A percentile compares a stretch with the other conserved stretches of the same genome.
phyloP scores from a whole-genome alignment of 2,113 vertebrate species.

The Notothenia rossii region DNA sequence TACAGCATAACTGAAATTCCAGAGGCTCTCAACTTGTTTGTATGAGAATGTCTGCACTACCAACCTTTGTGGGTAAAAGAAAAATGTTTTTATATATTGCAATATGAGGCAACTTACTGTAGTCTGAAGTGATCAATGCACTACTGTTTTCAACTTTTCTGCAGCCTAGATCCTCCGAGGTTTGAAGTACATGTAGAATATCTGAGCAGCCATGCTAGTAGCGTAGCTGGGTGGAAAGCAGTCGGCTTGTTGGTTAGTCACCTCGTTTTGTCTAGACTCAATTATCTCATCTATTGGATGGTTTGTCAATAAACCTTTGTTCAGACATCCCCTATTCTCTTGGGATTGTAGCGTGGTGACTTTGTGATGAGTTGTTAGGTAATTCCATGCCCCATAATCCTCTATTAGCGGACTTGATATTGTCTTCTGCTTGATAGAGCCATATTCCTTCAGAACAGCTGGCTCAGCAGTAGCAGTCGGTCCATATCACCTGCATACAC shows the following conservation, averaged over 20 bases:
- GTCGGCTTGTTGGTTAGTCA: not conserved
- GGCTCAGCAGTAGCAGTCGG: constrained; percentile 39
- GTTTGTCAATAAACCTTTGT: not conserved
- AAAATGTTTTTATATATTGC: not conserved
- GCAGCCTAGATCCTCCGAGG: not conserved
- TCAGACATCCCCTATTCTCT: not conserved
- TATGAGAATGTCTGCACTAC: constrained; percentile 7
- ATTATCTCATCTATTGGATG: not conserved
- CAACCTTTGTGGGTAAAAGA: not conserved
- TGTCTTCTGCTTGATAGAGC: constrained; percentile 33
- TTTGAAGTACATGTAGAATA: not conserved
- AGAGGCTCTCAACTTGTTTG: not conserved
- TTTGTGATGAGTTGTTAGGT: constrained; percentile 6
- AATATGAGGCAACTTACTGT: not conserved
- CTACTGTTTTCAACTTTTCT: not conserved
- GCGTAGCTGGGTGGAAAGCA: not conserved
- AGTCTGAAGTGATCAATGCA: constrained; percentile 15
- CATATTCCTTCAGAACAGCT: constrained; percentile 36
- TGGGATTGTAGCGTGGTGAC: not conserved
- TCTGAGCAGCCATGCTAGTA: not conserved
- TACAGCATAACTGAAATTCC: not conserved
- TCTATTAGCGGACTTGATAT: not conserved
- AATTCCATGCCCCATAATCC: constrained; percentile 28
- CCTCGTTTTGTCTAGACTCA: not conserved
- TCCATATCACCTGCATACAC: constrained; percentile 15